Conservation (phyloP, 1,140 invertebrate genomes). For the Euwallacea similis region DNA sequence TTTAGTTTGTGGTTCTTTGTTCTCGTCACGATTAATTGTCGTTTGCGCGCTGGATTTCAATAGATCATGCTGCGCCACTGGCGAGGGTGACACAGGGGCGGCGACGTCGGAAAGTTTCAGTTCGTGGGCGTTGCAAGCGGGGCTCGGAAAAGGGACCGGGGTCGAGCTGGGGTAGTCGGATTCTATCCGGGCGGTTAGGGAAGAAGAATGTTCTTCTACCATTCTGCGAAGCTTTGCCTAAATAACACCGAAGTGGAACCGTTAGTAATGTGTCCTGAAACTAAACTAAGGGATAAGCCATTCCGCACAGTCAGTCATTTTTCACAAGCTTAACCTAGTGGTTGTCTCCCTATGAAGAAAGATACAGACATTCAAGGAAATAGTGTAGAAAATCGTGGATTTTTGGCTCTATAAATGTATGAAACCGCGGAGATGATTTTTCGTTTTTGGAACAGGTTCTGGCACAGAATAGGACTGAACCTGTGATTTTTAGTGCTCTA, state of each 20-base stretch:
- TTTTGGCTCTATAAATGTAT: too few relatives aligned
- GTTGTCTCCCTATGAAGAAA: too few relatives aligned
- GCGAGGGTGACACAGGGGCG: constrained; percentile 8
- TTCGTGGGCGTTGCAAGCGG: constrained; percentile 38
- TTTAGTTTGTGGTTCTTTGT: constrained; percentile 9
- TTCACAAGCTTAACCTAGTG: too few relatives aligned
- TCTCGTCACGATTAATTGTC: background rate
- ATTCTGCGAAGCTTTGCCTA: constrained; percentile 53
- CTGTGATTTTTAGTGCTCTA: too few relatives aligned
- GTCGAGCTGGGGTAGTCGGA: constrained; percentile 48
- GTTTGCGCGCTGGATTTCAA: background rate
- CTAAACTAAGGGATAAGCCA: too few relatives aligned
- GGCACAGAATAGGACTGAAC: too few relatives aligned
- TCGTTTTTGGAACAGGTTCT: too few relatives aligned
- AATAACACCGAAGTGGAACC: background rate
- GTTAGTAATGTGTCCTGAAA: background rate
- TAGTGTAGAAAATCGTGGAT: too few relatives aligned
- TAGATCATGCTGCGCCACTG: background rate
- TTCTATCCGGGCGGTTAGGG: constrained; percentile 49
- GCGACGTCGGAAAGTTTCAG: constrained; percentile 40
- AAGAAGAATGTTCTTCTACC: constrained; percentile 52
- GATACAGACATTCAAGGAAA: too few relatives aligned
- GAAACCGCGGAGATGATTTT: too few relatives aligned
- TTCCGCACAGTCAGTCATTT: too few relatives aligned
- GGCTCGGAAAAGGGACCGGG: constrained; percentile 41